Conservation (phyloP, 2,113 vertebrate genomes). For the Phylloscopus whistleri region DNA sequence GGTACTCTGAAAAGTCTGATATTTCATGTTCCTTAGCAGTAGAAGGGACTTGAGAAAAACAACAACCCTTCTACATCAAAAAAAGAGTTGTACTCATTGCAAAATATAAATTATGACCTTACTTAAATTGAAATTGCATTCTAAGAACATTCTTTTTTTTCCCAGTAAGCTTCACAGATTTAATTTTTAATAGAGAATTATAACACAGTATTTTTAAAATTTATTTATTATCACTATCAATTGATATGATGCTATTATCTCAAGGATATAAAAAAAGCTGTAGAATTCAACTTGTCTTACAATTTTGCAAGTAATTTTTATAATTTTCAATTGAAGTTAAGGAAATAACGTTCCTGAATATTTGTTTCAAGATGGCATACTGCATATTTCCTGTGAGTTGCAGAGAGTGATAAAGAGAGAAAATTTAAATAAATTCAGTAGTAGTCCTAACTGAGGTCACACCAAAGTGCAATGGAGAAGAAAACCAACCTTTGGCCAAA, state of each 20-base stretch:
- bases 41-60: not conserved
- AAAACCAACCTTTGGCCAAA: not conserved
- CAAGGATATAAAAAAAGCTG: not conserved
- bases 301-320: not conserved
- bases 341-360: not conserved
- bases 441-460: not conserved
- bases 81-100: not conserved
- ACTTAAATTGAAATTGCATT: not conserved
- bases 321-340: not conserved
- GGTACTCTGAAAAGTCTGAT: not conserved
- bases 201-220: not conserved
- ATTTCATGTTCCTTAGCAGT: not conserved
- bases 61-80: fast-evolving
- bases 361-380: not conserved
- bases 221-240: not conserved
- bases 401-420: not conserved
- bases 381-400: not conserved
- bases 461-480: not conserved
- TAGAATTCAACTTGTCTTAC: not conserved
- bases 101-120: not conserved
- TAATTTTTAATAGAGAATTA: not conserved
- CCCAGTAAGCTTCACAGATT: not conserved
- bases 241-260: not conserved
- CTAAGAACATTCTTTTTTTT: not conserved
- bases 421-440: not conserved